phyloP scores from a whole-genome alignment of 2,888 invertebrate species.

The Athripsodes cinereus region DNA sequence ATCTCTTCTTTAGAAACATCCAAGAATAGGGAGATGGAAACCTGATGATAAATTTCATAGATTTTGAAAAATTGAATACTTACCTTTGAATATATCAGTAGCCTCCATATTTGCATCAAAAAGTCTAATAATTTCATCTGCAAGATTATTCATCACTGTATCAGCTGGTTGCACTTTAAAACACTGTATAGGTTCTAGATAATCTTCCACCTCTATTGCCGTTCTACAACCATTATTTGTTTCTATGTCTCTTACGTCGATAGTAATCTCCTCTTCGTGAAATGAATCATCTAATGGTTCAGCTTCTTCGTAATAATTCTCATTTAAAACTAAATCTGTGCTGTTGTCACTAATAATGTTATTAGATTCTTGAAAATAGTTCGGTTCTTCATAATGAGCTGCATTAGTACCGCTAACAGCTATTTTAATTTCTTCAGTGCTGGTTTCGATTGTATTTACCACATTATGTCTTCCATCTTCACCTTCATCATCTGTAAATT shows the following conservation, averaged over 20 bases:
- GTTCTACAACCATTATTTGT: background rate
- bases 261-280: conserved; percentile 1
- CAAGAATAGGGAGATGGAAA: too few relatives aligned
- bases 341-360: background rate
- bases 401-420: background rate
- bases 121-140: conserved; percentile 23
- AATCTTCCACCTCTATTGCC: conserved; percentile 40
- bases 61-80: background rate
- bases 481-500: background rate
- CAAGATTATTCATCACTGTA: conserved; percentile 20
- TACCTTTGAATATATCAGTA: conserved; percentile 12
- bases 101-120: conserved; percentile 19
- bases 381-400: conserved; percentile 17
- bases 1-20: too few relatives aligned
- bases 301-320: conserved; percentile 21
- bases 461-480: background rate
- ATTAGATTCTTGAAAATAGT: background rate
- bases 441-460: background rate
- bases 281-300: conserved; percentile 11
- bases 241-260: background rate
- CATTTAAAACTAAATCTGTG: background rate
- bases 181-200: conserved; percentile 39
- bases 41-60: too few relatives aligned
- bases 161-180: conserved; percentile 3
- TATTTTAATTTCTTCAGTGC: background rate